Evolutionary conservation across 2,888 invertebrate genomes (phyloP), one percentile per base, ranked within the genome.

Genomic region (Gortyna flavago): DNA sequence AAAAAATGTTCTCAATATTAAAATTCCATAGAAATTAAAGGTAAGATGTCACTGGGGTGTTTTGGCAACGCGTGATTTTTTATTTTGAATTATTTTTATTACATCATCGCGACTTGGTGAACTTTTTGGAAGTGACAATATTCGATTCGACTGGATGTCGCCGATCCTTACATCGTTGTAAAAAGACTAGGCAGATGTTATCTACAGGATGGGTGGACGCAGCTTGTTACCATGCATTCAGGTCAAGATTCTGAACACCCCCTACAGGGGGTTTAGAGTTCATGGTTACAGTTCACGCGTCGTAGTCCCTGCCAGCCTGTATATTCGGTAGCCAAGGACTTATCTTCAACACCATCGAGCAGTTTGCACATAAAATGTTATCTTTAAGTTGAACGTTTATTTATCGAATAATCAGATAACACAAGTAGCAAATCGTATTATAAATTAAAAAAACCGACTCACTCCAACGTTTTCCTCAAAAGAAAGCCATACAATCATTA

Each of bases 1-100:
- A 11, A 70, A 79, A 48, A 44, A 18, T 57, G 61, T 21, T 59
- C 51, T 51, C 44, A 18, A 44, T 73, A 57, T 76, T 73, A 44
- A 73, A 73, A 70, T 69, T 72, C 48, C 8, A 77, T 35, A 41
- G 16, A 35, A 8, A n/a, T 54, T 67, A 62, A 66, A 71, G 70
- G 74, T 78, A 25, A 11, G 41, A 29, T 25, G 25, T 0, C 65
- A 78, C 65, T 61, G n/a, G n/a, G 21, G 69, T 35, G 18, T 29
- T 35, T 5, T 21, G 16, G 5, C 13, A 16, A 44, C 1, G 2
- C n/a, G n/a, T 38, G 59, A 29, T 29, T 59, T 29, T 57, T 1
- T 3, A 0, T 2, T 4, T 54, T 9, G 3, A 54, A 54, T 25
- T 9, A 9, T 25, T 54, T 51, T 44, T 16, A 5, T 16, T 5